Conservation (phyloP, 1,140 invertebrate species). For the Diachasmimorpha longicaudata region DNA sequence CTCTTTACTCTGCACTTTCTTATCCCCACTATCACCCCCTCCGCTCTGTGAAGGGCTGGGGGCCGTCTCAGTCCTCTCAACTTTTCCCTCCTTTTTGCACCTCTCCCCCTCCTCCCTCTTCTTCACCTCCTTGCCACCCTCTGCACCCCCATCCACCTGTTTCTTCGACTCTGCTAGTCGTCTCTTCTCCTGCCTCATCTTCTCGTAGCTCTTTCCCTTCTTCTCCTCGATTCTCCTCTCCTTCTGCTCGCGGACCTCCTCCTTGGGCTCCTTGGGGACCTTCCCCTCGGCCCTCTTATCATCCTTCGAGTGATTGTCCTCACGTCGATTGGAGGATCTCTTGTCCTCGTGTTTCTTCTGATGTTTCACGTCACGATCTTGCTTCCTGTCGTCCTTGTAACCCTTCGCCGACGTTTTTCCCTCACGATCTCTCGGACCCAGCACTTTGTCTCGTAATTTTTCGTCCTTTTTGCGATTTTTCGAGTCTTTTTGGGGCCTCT, state of each 20-base stretch:
- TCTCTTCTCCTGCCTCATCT: conserved; percentile 59
- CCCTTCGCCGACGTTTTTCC: conserved; percentile 44
- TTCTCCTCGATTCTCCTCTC: conserved; percentile 51
- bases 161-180: conserved; percentile 54
- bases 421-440: conserved; percentile 43
- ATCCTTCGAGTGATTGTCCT: conserved; percentile 38
- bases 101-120: conserved; percentile 16
- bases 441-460: conserved; percentile 50
- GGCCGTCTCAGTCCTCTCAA: neutral
- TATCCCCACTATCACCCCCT: neutral
- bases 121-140: neutral
- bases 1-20: neutral
- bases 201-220: conserved; percentile 60
- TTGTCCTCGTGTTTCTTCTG: conserved; percentile 62
- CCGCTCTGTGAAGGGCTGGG: neutral
- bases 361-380: conserved; percentile 56
- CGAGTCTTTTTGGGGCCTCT: conserved; percentile 52
- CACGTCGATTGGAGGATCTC: conserved; percentile 47
- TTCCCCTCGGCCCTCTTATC: conserved; percentile 36
- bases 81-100: conserved; percentile 9
- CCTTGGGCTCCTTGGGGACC: conserved; percentile 41
- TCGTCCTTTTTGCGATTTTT: conserved; percentile 55
- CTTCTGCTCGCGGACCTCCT: conserved; percentile 42
- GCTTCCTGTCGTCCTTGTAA: conserved; percentile 56
- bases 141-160: conserved; percentile 26